phyloP scores from a whole-genome alignment of 2,888 invertebrate species.

The Platycnemis pennipes region DNA sequence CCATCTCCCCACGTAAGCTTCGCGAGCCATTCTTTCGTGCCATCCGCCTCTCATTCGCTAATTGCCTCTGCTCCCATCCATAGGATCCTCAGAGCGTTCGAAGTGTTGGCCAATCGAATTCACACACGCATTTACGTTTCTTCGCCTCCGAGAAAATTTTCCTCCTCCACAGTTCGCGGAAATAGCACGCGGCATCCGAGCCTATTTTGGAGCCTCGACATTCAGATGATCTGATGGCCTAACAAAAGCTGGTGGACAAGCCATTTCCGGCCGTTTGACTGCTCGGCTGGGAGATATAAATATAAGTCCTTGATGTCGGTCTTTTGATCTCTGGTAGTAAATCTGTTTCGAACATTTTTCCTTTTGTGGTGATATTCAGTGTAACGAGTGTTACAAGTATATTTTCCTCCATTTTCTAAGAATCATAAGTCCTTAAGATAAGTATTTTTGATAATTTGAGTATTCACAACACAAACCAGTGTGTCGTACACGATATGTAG shows the following conservation, averaged over 20 bases:
- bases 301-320: not conserved
- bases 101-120: not conserved
- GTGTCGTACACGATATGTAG: too few species aligned
- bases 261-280: not conserved
- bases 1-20: not conserved
- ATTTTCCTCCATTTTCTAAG: too few species aligned
- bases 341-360: too few species aligned
- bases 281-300: not conserved
- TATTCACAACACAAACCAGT: too few species aligned
- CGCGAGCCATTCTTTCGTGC: not conserved
- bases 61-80: not conserved
- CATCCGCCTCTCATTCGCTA: not conserved
- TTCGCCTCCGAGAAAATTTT: not conserved
- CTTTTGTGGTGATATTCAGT: too few species aligned
- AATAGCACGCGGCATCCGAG: not conserved
- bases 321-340: too few species aligned
- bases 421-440: too few species aligned
- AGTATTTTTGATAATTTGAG: too few species aligned
- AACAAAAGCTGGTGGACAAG: not conserved
- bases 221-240: not conserved
- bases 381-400: too few species aligned
- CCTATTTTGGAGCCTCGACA: not conserved
- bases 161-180: not conserved
- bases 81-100: not conserved
- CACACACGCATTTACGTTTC: not conserved